Base-by-base conservation (phyloP, 2,888 invertebrate species). In the Aphodius sticticus region DNA sequence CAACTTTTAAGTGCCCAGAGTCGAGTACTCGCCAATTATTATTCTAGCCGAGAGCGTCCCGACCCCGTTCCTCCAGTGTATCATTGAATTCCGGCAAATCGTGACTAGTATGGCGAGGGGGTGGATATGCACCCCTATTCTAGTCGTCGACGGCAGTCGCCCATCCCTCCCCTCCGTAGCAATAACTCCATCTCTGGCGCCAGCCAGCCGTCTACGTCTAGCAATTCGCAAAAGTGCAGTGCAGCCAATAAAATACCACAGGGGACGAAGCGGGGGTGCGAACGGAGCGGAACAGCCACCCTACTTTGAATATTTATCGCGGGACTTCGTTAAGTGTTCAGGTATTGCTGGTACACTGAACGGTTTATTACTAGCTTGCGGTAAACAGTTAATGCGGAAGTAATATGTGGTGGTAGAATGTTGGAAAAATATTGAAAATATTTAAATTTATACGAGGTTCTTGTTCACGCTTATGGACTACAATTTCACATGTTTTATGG, bases 161-260 rank as follows among this genome's bases (percentile, higher is more conserved):
- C 38, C 53, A 5, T 53, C 12, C 53, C 53, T 53, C 53, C 53
- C 53, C 53, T 53, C 53, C 53, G 12, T 5, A 53, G 53, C 53
- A 53, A 53, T 53, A 53, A 53, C 53, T 53, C 53, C 53, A 53
- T 53, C 53, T 53, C 53, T 53, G 53, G 53, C 53, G 53, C 53
- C 53, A 53, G 53, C 9, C 53, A 53, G 53, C 12, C 53, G 53
- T 53, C 53, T 53, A 53, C 53, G 53, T 53, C 53, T 53, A 53
- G 53, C 53, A 53, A 53, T 53, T 53, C 53, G 53, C 53, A 53
- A 53, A 53, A 53, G 53, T 53, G 53, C 53, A 53, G 53, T 53
- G 53, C 53, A 53, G 9, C 53, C 53, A 53, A 53, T 53, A 53
- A 53, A 53, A 53, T 53, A 53, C 53, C 53, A 53, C 53, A 53